Conservation (phyloP, 2,888 invertebrate genomes). For the Pheosia gnoma region DNA sequence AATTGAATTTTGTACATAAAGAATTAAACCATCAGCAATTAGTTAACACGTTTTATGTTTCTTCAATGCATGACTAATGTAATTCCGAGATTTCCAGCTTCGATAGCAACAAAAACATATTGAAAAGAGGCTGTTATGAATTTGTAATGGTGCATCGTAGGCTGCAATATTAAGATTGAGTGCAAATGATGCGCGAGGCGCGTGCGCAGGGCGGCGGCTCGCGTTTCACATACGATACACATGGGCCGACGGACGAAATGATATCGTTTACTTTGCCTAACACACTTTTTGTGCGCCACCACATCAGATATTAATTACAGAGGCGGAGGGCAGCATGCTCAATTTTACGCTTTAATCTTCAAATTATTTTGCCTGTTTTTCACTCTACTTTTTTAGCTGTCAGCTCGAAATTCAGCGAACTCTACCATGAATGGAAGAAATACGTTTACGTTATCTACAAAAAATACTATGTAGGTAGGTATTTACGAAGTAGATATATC, state of each 20-base stretch:
- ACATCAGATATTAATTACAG: constrained; percentile 78
- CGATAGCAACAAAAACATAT: constrained; percentile 53
- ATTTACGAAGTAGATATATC: no score
- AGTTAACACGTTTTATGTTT: constrained; percentile 18
- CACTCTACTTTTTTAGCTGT: constrained; percentile 11
- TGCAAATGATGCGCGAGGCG: constrained; percentile 76
- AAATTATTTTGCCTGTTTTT: constrained; percentile 45
- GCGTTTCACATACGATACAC: constrained; percentile 54
- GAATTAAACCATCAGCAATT: constrained; percentile 10
- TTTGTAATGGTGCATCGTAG: constrained; percentile 74
- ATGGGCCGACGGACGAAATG: constrained; percentile 41
- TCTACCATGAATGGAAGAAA: neutral
- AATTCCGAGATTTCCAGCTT: constrained; percentile 46
- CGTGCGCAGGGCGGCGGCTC: constrained; percentile 67
- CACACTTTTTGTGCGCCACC: constrained; percentile 62
- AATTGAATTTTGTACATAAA: neutral
- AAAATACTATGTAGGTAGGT: no score
- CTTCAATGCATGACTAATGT: constrained; percentile 36
- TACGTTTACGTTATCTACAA: no score
- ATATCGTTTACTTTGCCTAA: constrained; percentile 47
- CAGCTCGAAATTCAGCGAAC: neutral
- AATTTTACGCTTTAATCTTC: constrained; percentile 69
- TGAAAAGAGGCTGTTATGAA: constrained; percentile 67
- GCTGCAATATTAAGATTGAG: constrained; percentile 79
- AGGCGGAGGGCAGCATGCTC: constrained; percentile 66